These are phyloP conservation scores for Grus americana DNA, from an alignment of 2,113 vertebrate genomes.

Conservation along the genomic window DNA sequence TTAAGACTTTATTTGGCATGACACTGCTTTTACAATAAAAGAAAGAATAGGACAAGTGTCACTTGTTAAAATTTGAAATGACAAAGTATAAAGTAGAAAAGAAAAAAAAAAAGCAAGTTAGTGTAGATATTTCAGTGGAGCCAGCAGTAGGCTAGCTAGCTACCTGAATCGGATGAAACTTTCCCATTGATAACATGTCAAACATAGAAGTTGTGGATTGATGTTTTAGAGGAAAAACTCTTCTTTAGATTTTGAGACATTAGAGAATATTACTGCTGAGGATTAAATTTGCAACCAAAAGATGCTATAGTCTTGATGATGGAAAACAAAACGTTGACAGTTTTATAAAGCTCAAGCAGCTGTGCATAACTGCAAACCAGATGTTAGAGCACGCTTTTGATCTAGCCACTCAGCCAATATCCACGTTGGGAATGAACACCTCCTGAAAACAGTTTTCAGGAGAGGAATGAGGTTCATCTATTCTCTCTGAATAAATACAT, in stretches of 20 bases:
- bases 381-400: slow-evolving; percentile 1
- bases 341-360: background rate
- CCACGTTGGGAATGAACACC: background rate
- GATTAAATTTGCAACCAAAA: background rate
- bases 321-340: background rate
- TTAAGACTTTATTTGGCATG: background rate
- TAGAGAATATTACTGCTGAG: background rate
- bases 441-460: background rate
- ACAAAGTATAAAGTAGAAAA: background rate
- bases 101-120: background rate
- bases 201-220: background rate
- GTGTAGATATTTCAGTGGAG: background rate
- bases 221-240: background rate
- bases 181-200: background rate
- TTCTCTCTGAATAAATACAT: background rate
- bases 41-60: background rate
- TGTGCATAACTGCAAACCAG: background rate
- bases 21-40: background rate
- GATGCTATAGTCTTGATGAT: background rate
- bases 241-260: background rate
- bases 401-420: background rate
- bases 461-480: background rate
- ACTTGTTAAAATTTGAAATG: background rate
- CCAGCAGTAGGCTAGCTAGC: background rate
- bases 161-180: background rate